phyloP scores from a whole-genome alignment of 2,888 invertebrate species.

The Agrypnus murinus region DNA sequence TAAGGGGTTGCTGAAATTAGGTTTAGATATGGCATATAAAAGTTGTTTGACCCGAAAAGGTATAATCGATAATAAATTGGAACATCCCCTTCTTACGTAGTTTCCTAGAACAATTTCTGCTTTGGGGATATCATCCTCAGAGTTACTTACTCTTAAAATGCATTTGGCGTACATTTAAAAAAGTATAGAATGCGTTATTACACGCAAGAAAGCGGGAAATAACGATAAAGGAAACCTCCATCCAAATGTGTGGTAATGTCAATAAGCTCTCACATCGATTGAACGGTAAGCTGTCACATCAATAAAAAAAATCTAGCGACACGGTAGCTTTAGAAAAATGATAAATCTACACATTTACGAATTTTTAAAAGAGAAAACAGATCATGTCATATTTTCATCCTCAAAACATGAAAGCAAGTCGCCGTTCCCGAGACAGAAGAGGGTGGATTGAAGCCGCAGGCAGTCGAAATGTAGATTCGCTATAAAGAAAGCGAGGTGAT shows the following conservation, averaged over 20 bases:
- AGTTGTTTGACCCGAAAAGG: no score
- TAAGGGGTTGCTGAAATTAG: no score
- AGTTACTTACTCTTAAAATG: no score
- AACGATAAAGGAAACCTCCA: neutral
- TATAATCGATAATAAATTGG: no score
- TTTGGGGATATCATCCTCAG: no score
- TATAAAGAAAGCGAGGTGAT: slow-evolving; percentile 14
- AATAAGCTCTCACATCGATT: slow-evolving; percentile 14
- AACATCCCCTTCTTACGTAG: no score
- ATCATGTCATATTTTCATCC: slow-evolving; percentile 8
- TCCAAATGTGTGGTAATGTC: neutral
- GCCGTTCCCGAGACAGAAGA: neutral
- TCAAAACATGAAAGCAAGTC: slow-evolving; percentile 19
- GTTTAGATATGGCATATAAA: no score
- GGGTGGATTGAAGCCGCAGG: slow-evolving; percentile 27
- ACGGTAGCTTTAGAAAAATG: slow-evolving; percentile 8
- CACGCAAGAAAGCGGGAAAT: neutral
- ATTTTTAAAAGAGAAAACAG: slow-evolving; percentile 33
- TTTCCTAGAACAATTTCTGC: no score
- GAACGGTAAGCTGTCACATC: slow-evolving; percentile 9
- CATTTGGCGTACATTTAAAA: no score
- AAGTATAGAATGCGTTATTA: no score
- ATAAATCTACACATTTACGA: slow-evolving; percentile 22
- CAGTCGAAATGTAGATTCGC: slow-evolving; percentile 33
- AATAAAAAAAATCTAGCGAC: slow-evolving; percentile 16